A percentile compares a stretch with the other conserved stretches of the same genome.
Conservation (phyloP, 2,113 vertebrate genomes). For the Psilopsiagon aymara region DNA sequence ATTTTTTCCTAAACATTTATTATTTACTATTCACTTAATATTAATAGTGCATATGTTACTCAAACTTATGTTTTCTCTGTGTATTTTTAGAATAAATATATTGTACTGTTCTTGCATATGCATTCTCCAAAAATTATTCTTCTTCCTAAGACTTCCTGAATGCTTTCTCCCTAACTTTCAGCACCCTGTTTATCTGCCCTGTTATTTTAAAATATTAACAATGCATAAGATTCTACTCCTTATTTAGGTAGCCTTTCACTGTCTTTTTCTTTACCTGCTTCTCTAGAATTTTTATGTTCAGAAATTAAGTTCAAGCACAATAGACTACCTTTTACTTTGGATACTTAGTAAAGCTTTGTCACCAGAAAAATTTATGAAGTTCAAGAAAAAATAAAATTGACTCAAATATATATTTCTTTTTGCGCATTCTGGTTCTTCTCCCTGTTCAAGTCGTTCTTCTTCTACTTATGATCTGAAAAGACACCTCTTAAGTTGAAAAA, state of each 20-base stretch:
- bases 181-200: not conserved
- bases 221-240: accelerated
- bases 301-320: not conserved
- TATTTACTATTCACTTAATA: not conserved
- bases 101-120: not conserved
- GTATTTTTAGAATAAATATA: not conserved
- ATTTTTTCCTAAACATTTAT: not conserved
- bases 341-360: not conserved
- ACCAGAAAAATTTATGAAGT: not conserved
- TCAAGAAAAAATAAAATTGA: not conserved
- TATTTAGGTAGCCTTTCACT: not conserved
- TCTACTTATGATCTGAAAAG: not conserved
- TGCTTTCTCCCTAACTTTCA: not conserved
- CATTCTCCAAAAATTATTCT: not conserved
- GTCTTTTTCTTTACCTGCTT: not conserved
- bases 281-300: not conserved
- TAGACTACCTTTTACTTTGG: not conserved
- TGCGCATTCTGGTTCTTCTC: not conserved
- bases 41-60: not conserved
- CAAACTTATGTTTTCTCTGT: not conserved
- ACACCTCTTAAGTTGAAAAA: not conserved
- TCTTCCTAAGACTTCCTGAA: not conserved
- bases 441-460: not conserved
- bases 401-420: not conserved
- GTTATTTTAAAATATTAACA: not conserved